Base-by-base conservation (phyloP, 2,888 invertebrate species). In the Sphaeridia pumilis region DNA sequence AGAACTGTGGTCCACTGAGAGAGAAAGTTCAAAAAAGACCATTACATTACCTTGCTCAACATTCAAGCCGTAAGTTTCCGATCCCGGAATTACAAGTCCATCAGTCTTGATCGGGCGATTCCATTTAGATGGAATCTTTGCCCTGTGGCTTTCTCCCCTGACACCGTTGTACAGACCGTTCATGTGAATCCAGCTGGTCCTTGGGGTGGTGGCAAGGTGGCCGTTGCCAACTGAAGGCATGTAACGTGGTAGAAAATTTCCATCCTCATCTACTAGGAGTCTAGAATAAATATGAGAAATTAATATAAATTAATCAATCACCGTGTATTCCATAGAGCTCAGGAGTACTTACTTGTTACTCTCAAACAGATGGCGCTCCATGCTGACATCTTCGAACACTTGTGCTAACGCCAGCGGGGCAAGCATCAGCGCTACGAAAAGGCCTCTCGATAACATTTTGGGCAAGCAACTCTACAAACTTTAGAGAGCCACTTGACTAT, bases 121-220 rank as follows among this genome's bases (percentile, higher is more conserved):
- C 36, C 60, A 63, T 27, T 56, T 54, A 2, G 63, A 60, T 2
- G 63, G 65, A 49, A 65, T 63, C 42, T 60, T 26, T 10, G 65
- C 65, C 36, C 65, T 43, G 49, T 65, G 64, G 45, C 56, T 58
- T 43, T 64, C 60, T 17, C 66, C 66, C 21, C 54, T 46, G 12
- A 56, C 56, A 2, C 66, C 66, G 47, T 65, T 66, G 54, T 62
- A 66, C 1, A 66, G 41, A 4, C 66, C 65, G 44, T 66, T 65
- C 60, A 66, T 60, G 50, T 44, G 63, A 3, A 66, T 58, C 2
- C 61, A 58, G 31, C 63, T 61, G 3, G 64, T 58, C 46, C 58
- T 58, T 4, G 65, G 43, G 7, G 59, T 58, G 1, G 64, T 65
- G 26, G 65, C 61, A 24, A 66, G 41, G 22, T 65, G 65, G 4